A percentile compares a stretch with the other conserved stretches of the same genome.
phyloP scores from a whole-genome alignment of 1,140 invertebrate species.

The Drosophila rufa region DNA sequence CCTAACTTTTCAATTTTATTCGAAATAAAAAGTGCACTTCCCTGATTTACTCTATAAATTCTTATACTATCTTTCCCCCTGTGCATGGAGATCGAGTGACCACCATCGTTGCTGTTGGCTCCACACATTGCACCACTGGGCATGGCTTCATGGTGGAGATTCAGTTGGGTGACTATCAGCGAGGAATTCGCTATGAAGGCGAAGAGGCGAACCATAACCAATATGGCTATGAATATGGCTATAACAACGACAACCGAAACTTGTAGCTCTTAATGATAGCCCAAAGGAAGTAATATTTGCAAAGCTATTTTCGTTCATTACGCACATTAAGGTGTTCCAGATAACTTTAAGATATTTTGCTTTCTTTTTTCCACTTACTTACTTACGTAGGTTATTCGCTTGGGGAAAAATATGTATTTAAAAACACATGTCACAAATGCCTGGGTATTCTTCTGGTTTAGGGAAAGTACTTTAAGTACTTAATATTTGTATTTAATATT shows the following conservation, averaged over 20 bases:
- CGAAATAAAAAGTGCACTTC: no score
- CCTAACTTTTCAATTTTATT: no score
- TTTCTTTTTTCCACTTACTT: neutral
- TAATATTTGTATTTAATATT: neutral
- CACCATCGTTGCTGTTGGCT: constrained; percentile 27
- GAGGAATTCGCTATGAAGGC: constrained; percentile 27
- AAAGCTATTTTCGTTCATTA: constrained; percentile 8
- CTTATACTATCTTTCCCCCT: neutral
- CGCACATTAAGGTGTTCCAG: constrained; percentile 6
- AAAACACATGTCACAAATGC: neutral
- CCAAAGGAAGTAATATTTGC: constrained; percentile 3
- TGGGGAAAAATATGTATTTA: neutral
- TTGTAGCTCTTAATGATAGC: constrained; percentile 24
- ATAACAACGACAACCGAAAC: constrained; percentile 1
- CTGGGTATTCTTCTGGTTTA: no score
- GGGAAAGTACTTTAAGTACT: neutral
- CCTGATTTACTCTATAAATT: no score
- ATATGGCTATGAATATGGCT: constrained; percentile 18
- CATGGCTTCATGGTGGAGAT: constrained; percentile 7
- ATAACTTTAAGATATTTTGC: neutral
- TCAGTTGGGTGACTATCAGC: constrained; percentile 37
- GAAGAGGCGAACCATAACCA: constrained; percentile 33
- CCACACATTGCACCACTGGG: constrained; percentile 14
- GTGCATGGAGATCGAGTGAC: constrained; percentile 24
- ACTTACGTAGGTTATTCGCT: neutral